Percentiles rank a stretch among this genome's conserved stretches.
phyloP scores from a whole-genome alignment of 2,797 vertebrate species.

The Sebastes cheni region DNA sequence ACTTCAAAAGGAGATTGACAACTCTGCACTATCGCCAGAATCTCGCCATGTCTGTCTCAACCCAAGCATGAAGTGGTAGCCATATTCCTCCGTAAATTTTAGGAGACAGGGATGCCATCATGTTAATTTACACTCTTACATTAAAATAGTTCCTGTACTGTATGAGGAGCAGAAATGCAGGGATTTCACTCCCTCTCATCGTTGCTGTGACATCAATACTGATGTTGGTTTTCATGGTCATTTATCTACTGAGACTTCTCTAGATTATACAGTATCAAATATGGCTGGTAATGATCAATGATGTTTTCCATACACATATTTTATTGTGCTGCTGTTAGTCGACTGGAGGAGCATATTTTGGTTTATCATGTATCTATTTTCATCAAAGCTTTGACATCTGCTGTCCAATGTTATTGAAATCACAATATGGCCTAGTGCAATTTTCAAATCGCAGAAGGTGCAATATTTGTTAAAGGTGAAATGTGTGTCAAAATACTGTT shows the following conservation, averaged over 20 bases:
- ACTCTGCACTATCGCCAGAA: neutral
- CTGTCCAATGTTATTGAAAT: neutral
- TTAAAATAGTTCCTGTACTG: too few relatives aligned
- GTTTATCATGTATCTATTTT: neutral
- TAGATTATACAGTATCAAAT: neutral
- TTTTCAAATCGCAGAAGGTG: too few relatives aligned
- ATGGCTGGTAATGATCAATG: neutral
- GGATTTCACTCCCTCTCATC: too few relatives aligned
- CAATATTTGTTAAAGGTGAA: too few relatives aligned
- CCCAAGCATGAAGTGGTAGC: too few relatives aligned
- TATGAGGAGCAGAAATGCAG: too few relatives aligned
- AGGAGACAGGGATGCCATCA: too few relatives aligned
- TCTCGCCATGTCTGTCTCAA: too few relatives aligned
- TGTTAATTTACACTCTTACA: too few relatives aligned
- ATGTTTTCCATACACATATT: neutral
- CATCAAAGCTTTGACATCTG: neutral
- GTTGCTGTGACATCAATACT: neutral
- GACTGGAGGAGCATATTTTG: neutral
- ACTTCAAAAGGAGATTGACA: slow-evolving; percentile 25
- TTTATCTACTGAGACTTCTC: neutral
- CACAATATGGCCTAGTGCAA: too few relatives aligned
- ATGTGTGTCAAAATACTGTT: too few relatives aligned
- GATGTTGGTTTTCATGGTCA: neutral
- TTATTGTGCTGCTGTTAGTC: neutral
- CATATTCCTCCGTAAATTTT: too few relatives aligned